phyloP scores from a whole-genome alignment of 1,140 invertebrate genomes.

The Hyles euphorbiae region DNA sequence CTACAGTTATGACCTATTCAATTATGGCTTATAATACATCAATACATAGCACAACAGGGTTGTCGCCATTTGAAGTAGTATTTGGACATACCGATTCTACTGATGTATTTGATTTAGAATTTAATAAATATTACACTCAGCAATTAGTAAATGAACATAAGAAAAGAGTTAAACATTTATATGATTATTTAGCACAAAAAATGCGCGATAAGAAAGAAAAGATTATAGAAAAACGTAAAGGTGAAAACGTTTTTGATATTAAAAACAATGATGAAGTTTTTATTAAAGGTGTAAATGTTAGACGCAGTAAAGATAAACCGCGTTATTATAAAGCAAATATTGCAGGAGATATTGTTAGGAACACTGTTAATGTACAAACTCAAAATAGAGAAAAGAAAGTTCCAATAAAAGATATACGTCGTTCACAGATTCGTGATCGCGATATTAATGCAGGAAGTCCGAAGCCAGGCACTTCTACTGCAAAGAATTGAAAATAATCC shows the following conservation, averaged over 20 bases:
- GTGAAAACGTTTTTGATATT: slow-evolving; percentile 9
- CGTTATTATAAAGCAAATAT: slow-evolving; percentile 18
- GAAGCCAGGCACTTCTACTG: slow-evolving; percentile 21
- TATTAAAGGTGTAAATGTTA: slow-evolving; percentile 16
- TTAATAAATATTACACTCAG: slow-evolving; percentile 23
- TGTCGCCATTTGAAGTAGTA: slow-evolving; percentile 34
- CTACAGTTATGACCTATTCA: slow-evolving; percentile 25
- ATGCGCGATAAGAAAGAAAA: slow-evolving; percentile 17
- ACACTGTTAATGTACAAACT: slow-evolving; percentile 26
- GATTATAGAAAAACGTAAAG: slow-evolving; percentile 11
- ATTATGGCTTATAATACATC: slow-evolving; percentile 32
- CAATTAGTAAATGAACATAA: slow-evolving; percentile 31
- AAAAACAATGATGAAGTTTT: slow-evolving; percentile 14
- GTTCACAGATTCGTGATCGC: neutral
- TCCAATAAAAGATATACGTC: slow-evolving; percentile 24
- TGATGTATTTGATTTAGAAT: slow-evolving; percentile 21
- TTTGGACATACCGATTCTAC: slow-evolving; percentile 32
- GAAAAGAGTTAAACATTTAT: slow-evolving; percentile 28
- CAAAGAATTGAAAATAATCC: slow-evolving; percentile 20
- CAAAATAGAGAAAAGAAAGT: slow-evolving; percentile 40
- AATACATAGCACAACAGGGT: slow-evolving; percentile 24
- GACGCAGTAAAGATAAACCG: slow-evolving; percentile 21
- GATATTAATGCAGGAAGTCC: slow-evolving; percentile 6
- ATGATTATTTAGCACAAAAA: slow-evolving; percentile 26
- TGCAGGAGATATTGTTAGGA: slow-evolving; percentile 7